phyloP scores from a whole-genome alignment of 1,140 invertebrate species.

The Drosophila rhopaloa region DNA sequence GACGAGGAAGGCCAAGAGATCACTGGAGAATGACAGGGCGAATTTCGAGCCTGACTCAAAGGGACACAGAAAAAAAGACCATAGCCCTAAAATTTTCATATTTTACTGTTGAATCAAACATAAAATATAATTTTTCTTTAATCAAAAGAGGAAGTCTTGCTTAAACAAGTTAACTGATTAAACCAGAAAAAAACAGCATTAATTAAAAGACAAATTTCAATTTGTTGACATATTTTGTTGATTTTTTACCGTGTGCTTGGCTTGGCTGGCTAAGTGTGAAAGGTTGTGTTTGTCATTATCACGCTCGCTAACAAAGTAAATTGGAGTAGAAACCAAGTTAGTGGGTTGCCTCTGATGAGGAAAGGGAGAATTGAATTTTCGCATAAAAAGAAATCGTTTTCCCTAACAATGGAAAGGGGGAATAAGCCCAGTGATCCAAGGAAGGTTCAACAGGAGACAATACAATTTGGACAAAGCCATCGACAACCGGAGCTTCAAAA shows the following conservation, averaged over 20 bases:
- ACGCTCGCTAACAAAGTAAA: conserved; percentile 43
- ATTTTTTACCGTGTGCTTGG: conserved; percentile 17
- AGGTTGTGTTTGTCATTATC: conserved; percentile 70
- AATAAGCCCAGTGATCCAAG: conserved; percentile 26
- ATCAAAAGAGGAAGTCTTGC: too few relatives aligned
- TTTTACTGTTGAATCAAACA: too few relatives aligned
- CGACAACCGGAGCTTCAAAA: background rate
- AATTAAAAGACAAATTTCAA: too few relatives aligned
- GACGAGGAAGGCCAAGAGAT: conserved; percentile 48
- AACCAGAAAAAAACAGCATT: too few relatives aligned
- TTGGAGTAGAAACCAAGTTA: conserved; percentile 44
- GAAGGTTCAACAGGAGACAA: conserved; percentile 33
- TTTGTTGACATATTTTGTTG: background rate
- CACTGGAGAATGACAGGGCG: conserved; percentile 61
- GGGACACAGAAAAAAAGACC: background rate
- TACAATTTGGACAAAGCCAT: conserved; percentile 22
- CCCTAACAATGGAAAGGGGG: conserved; percentile 52
- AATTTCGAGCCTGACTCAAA: conserved; percentile 39
- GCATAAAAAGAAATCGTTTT: conserved; percentile 65
- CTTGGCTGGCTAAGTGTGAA: conserved; percentile 56
- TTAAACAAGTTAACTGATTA: too few relatives aligned
- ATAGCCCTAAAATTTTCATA: too few relatives aligned
- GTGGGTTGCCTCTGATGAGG: conserved; percentile 37
- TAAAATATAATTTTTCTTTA: too few relatives aligned
- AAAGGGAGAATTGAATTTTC: conserved; percentile 39